These are phyloP conservation scores for Sebastes itinus DNA, from an alignment of 2,797 vertebrate species.

Conservation along the genomic window DNA sequence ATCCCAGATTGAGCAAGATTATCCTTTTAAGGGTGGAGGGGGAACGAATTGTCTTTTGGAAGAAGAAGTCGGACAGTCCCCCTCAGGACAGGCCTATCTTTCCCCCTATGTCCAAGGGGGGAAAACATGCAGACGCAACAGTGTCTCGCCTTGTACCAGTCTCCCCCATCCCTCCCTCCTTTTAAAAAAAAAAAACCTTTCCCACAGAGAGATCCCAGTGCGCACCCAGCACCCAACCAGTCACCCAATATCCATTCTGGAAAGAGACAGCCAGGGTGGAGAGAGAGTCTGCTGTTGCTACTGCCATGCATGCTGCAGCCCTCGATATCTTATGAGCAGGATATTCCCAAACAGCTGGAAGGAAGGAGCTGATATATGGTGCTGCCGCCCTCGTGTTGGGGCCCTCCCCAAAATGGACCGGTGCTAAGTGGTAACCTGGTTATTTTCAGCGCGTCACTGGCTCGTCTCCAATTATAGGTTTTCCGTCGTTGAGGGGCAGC, in stretches of 20 bases:
- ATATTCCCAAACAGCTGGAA: slow-evolving; percentile 80
- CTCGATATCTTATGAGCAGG: slow-evolving; percentile 53
- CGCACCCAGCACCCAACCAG: slow-evolving; percentile 53
- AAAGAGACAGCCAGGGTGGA: neutral
- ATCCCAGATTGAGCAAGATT: slow-evolving; percentile 75
- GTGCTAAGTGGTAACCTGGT: slow-evolving; percentile 79
- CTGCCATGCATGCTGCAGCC: slow-evolving; percentile 59
- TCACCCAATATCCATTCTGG: slow-evolving; percentile 61
- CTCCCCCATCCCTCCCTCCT: slow-evolving; percentile 9
- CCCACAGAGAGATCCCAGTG: slow-evolving; percentile 55
- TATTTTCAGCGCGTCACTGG: slow-evolving; percentile 81
- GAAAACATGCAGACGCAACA: slow-evolving; percentile 72
- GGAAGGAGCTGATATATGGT: slow-evolving; percentile 77
- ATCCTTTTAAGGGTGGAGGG: slow-evolving; percentile 65
- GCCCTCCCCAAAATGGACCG: slow-evolving; percentile 83
- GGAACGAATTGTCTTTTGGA: slow-evolving; percentile 64
- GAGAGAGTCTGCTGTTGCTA: slow-evolving; percentile 23
- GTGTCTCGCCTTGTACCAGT: slow-evolving; percentile 66
- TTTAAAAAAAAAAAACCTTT: slow-evolving; percentile 19
- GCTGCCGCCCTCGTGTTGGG: slow-evolving; percentile 74
- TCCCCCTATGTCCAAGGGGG: slow-evolving; percentile 41
- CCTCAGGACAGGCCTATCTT: slow-evolving; percentile 28
- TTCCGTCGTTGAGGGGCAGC: slow-evolving; percentile 42
- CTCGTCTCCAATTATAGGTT: slow-evolving; percentile 71
- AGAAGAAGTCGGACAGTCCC: slow-evolving; percentile 64